Base-by-base conservation (phyloP, 2,113 vertebrate genomes). In the Syngnathus floridae region DNA sequence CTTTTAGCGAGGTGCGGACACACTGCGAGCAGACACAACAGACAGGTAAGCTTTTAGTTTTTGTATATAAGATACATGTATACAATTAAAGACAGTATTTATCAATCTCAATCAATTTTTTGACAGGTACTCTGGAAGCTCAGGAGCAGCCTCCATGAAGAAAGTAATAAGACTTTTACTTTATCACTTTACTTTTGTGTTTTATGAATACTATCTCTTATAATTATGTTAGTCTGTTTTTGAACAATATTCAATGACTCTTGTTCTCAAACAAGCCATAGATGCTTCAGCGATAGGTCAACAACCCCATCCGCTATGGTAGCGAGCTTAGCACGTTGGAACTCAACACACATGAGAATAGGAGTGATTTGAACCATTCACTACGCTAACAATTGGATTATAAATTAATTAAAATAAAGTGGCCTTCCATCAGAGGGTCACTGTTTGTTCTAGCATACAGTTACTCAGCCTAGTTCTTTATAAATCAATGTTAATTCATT, bases 91-190 rank as follows among this genome's bases (percentile, higher is more conserved):
- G n/a, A n/a, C 58, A 61, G 13, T 38, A 71, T 40, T 49, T n/a
- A 26, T 64, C 13, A 21, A n/a, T 51, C 19, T 21, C 48, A 51
- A 51, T 51, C 48, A 3, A 9, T 55, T 16, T 69, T 56, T 59
- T 38, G 21, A 61, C 67, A 96, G 93, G 78, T 94, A 92, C 90
- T 88, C 89, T 84, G 93, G 90, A 56, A 85, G 87, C 72, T 75
- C 93, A 88, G 88, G 92, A 83, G 90, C 80, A 19, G 90, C 92
- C 81, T 92, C 93, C 70, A 93, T 93, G 92, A 93, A 92, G 87
- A 95, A 95, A 92, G 93, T 94, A 88, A 83, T 45, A 31, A 21
- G 51, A 38, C 7, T 51, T 35, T n/a, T 22, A 46, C 41, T 22
- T 40, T 13, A 16, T 43, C 21, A 40, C 37, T 17, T 48, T 65